phyloP scores from a whole-genome alignment of 2,113 vertebrate species.

The Lontra canadensis region DNA sequence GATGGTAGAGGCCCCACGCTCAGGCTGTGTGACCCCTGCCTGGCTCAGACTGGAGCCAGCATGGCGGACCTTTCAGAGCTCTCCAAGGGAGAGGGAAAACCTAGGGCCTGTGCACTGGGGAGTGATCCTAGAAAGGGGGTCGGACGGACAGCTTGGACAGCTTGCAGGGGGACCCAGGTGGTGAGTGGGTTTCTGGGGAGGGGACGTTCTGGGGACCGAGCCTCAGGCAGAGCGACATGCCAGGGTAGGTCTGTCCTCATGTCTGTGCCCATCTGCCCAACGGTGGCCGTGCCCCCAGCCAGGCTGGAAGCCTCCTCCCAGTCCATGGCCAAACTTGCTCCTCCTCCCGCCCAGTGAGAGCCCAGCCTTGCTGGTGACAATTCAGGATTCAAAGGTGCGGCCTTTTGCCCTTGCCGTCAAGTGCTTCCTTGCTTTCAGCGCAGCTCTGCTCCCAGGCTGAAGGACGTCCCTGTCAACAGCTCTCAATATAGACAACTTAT shows the following conservation, averaged over 20 bases:
- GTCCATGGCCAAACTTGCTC: not conserved
- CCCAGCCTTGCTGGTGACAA: not conserved
- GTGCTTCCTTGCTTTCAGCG: not conserved
- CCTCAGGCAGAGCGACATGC: rapidly evolving
- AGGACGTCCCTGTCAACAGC: not conserved
- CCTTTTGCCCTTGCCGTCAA: not conserved
- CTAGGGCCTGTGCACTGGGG: not conserved
- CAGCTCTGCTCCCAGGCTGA: not conserved
- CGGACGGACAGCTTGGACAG: too few relatives aligned
- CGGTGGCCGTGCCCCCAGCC: not conserved
- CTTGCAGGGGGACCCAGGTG: not conserved
- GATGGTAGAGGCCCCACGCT: not conserved
- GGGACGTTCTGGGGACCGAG: rapidly evolving
- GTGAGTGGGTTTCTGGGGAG: not conserved
- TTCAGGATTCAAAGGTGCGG: not conserved
- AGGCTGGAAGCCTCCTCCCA: not conserved
- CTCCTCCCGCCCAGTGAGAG: not conserved
- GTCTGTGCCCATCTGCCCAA: not conserved
- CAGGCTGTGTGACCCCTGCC: not conserved
- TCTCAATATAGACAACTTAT: too few relatives aligned
- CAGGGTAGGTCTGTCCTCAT: not conserved
- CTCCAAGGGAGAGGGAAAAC: too few relatives aligned
- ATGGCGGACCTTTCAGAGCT: not conserved
- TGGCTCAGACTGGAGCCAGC: not conserved
- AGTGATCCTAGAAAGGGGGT: not conserved